A percentile compares a stretch with the other conserved stretches of the same genome.
phyloP scores from a whole-genome alignment of 2,113 vertebrate species.

The Pantherophis guttatus region DNA sequence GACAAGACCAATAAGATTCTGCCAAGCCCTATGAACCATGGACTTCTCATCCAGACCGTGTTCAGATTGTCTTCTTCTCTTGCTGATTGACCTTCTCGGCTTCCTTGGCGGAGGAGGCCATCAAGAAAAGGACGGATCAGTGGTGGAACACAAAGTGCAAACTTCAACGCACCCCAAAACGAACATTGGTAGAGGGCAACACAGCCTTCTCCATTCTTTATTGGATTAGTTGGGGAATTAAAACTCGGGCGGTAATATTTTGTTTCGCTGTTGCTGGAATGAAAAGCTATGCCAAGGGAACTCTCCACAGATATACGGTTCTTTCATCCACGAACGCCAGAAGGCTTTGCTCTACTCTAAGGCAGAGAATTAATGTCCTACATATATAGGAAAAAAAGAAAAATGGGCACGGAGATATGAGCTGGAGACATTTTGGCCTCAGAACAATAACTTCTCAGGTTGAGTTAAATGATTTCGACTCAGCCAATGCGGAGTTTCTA shows the following conservation, averaged over 20 bases:
- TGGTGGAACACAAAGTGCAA: not conserved
- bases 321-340: constrained; percentile 35
- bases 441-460: constrained; percentile 63
- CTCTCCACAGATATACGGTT: constrained; percentile 18
- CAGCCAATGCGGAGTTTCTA: constrained; percentile 42
- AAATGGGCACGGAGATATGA: constrained; percentile 58
- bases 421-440: constrained; percentile 62
- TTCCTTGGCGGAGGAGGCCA: not conserved
- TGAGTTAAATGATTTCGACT: constrained; percentile 47
- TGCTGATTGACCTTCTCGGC: not conserved
- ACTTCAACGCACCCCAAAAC: not conserved
- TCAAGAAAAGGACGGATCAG: not conserved
- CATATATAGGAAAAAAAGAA: constrained; percentile 42
- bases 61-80: not conserved
- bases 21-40: not conserved
- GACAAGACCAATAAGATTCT: not conserved
- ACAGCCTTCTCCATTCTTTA: not conserved
- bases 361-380: constrained; percentile 57
- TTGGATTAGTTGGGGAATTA: constrained; percentile 3
- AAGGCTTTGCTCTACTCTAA: constrained; percentile 41
- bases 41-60: not conserved
- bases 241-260: not conserved
- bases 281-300: constrained; percentile 37
- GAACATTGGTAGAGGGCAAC: not conserved
- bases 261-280: constrained; percentile 9